These are phyloP conservation scores for Sparus aurata DNA, from an alignment of 2,797 vertebrate species.

Conservation along the genomic window DNA sequence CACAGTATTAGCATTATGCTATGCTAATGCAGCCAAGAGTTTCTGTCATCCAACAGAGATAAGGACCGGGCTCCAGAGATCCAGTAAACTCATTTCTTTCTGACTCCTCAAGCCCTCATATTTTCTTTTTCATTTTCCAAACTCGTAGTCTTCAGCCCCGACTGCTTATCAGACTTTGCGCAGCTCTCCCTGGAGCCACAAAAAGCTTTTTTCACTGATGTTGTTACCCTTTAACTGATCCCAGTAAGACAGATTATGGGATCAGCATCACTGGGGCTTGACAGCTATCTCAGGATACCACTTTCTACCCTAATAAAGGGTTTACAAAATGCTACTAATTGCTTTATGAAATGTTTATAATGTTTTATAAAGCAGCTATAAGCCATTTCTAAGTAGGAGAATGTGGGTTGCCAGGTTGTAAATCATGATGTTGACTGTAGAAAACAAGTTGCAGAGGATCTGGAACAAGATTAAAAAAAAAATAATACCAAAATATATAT, in stretches of 20 bases:
- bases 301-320: neutral
- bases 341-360: neutral
- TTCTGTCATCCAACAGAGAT: neutral
- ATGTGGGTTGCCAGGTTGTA: neutral
- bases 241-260: neutral
- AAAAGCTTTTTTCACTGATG: neutral
- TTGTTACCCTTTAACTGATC: neutral
- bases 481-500: too few relatives aligned
- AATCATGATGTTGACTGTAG: neutral
- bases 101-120: neutral
- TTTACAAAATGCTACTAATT: neutral
- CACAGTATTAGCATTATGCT: neutral
- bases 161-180: neutral
- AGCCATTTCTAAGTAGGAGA: neutral
- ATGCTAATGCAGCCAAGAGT: neutral
- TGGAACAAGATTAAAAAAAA: neutral
- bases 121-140: neutral
- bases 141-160: too few relatives aligned
- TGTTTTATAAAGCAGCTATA: neutral
- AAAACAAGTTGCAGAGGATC: neutral
- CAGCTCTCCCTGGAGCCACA: neutral
- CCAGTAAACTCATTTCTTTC: too few relatives aligned
- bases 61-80: neutral
- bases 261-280: neutral
- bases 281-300: neutral